Evolutionary conservation across 2,113 vertebrate species (phyloP), one percentile per base, ranked within the genome.

Genomic region (Castor canadensis): DNA sequence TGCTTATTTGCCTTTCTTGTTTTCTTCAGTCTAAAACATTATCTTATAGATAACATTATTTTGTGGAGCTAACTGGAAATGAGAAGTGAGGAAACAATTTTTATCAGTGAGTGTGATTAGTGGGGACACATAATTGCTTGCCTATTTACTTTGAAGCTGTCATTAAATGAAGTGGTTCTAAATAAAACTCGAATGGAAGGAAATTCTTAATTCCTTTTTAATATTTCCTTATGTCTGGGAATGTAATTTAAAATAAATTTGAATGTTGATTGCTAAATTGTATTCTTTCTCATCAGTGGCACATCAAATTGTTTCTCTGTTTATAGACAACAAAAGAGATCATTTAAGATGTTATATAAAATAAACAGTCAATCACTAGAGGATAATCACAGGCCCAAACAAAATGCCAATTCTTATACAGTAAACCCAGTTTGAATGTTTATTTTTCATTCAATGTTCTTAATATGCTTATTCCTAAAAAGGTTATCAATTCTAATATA

Each of bases 121-220:
- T 80, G 73, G 73, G 83, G 79, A 92, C 66, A 95, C 26, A 43
- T 95, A 97, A 97, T 97, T 96, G 95, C 28, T 47, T 96, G 90
- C 38, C 94, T 89, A 90, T 97, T 97, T 97, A 94, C 94, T 93
- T 94, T 79, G 95, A 97, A 97, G 94, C 19, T 88, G 32, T 86
- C 84, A 93, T 93, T 98, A 97, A 96, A 95, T 86, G 28, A 97
- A 97, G 76, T 96, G 66, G 75, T 92, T 97, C 94, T 96, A 95
- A 93, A 86, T 96, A 96, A 97, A 96, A 93, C 28, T 86, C 60
- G 95, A 98, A 94, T 11, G 6, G 94, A 97, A 89, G 95, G 73
- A 96, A 86, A 91, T 87, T 52, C 95, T 95, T 88, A 94, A 96
- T 97, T 98, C 56, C 88, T 97, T 97, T 95, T 95, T 92, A 97